Evolutionary conservation across 1,140 invertebrate species (phyloP), one percentile per base, ranked within the genome.

Genomic region (Drosophila jambulina): DNA sequence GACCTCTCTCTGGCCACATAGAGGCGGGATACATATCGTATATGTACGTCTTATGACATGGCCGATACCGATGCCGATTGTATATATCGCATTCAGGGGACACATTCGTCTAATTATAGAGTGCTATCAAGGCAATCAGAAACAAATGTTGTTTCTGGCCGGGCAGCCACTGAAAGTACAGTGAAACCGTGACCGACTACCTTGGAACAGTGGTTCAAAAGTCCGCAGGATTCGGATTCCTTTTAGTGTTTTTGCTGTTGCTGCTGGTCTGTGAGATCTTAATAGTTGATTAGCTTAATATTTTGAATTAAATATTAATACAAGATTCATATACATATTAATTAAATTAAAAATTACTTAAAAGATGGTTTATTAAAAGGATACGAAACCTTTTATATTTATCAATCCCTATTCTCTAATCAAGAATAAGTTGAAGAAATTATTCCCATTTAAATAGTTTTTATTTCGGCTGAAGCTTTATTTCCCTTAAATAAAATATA

Each of bases 81-180:
- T 75, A 63, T 70, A 67, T 82, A 45, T 58, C 25, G n/a, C 53
- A 40, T 53, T 53, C 76, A 58, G 45, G 40, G 65, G 29, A 83
- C 43, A 69, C 40, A 74, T 40, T 59, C 53, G 60, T 65, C 84
- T 87, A 87, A 88, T 58, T 88, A 80, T 87, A 87, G 80, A 43
- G 46, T 43, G 53, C 62, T 75, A 85, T 82, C 76, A 80, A 83
- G 76, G 83, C 84, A 46, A 72, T 72, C 69, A 42, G 56, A 42
- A 32, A 32, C 27, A 76, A 77, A 77, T 65, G 56, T 58, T 42
- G 59, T 65, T 64, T 49, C 49, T 64, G 57, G 63, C 49, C 63
- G 59, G 32, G 32, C 32, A 45, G 64, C 34, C 56, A 40, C 46
- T 19, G 32, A 32, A 27, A 29, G 57, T 75, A 48, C 49, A 64